Evolutionary conservation across 2,888 invertebrate genomes (phyloP).

Genomic region (Drosophila mimetica): DNA sequence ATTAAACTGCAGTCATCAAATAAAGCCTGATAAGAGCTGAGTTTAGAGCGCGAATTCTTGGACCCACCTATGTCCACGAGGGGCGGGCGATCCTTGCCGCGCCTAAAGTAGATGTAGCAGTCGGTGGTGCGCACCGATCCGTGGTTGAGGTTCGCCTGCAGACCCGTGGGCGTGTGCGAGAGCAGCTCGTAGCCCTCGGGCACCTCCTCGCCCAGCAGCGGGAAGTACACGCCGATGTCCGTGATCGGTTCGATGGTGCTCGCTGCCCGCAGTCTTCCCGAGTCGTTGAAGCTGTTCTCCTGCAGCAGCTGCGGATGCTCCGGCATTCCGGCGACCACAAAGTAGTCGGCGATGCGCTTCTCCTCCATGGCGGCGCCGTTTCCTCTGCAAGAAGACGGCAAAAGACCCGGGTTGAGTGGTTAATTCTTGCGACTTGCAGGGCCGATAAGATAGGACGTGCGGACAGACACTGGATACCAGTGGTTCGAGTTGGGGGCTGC

Average conservation of each 20-base stretch:
- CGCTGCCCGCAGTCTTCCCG: conserved; percentile 92
- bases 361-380: conserved; percentile 88
- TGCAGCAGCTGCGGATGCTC: conserved; percentile 91
- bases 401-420: conserved; percentile 21
- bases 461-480: not conserved
- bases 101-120: conserved; percentile 95
- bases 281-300: conserved; percentile 90
- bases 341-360: conserved; percentile 97
- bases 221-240: conserved; percentile 96
- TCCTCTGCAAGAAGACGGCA: conserved; percentile 28
- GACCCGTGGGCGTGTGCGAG: conserved; percentile 92
- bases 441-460: conserved; percentile 29
- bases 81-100: conserved; percentile 97
- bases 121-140: conserved; percentile 97
- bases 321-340: conserved; percentile 98
- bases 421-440: conserved; percentile 18
- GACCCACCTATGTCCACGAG: conserved; percentile 97
- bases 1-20: too few relatives aligned
- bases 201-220: conserved; percentile 92
- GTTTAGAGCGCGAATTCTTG: too few relatives aligned
- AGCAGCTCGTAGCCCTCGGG: conserved; percentile 90
- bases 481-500: not conserved
- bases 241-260: conserved; percentile 96
- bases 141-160: conserved; percentile 98
- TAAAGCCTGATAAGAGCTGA: too few relatives aligned